Evolutionary conservation across 2,888 invertebrate genomes (phyloP).

Genomic region (Meloe dianella): DNA sequence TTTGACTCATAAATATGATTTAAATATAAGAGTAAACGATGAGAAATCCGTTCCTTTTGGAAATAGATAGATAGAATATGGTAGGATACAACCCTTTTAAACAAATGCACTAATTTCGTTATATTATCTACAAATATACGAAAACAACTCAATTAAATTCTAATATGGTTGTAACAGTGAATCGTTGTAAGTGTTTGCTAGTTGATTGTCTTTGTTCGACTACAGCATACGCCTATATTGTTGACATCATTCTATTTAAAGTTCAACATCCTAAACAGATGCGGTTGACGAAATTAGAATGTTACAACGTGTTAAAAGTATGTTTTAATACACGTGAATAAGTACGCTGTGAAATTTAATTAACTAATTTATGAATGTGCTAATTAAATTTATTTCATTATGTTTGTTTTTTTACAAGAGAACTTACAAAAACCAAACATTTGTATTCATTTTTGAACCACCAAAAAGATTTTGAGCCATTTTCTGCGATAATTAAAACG

Average conservation of each 20-base stretch:
- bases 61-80: too few relatives aligned
- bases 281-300: conserved; percentile 31
- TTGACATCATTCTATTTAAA: conserved; percentile 31
- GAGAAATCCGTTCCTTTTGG: too few relatives aligned
- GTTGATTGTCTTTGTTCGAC: neutral
- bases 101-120: too few relatives aligned
- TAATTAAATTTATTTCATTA: neutral
- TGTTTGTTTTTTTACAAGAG: too few relatives aligned
- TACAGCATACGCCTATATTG: conserved; percentile 21
- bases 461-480: too few relatives aligned
- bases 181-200: neutral
- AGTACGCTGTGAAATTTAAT: neutral
- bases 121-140: neutral
- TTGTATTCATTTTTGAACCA: too few relatives aligned
- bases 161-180: neutral
- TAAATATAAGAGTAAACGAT: too few relatives aligned
- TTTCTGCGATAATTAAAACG: too few relatives aligned
- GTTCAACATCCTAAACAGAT: conserved; percentile 24
- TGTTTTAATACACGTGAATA: neutral
- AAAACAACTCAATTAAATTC: neutral
- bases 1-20: too few relatives aligned
- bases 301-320: conserved; percentile 29
- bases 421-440: too few relatives aligned
- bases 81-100: neutral
- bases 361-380: neutral